Percentiles rank a stretch among this genome's conserved stretches.
phyloP scores from a whole-genome alignment of 2,113 vertebrate genomes.

The Tenrec ecaudatus region DNA sequence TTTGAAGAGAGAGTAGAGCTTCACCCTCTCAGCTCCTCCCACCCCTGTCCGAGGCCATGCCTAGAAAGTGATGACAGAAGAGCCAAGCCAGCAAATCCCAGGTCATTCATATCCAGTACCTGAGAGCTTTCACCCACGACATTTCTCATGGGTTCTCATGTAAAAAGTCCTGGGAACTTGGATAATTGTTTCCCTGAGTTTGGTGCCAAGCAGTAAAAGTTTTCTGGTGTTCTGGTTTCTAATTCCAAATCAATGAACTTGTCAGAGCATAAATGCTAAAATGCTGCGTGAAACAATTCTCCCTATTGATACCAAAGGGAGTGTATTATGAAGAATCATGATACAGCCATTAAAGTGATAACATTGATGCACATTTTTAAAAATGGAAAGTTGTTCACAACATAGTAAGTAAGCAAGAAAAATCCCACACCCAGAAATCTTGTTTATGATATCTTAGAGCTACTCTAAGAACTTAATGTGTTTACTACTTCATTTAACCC shows the following conservation, averaged over 20 bases:
- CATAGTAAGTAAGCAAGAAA: background rate
- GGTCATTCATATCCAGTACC: background rate
- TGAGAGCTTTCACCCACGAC: background rate
- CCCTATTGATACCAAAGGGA: too few relatives aligned
- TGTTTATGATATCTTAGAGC: background rate
- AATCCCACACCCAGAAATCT: background rate
- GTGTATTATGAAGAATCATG: background rate
- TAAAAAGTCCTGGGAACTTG: background rate
- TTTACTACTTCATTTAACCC: background rate
- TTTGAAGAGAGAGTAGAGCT: background rate
- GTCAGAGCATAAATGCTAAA: background rate
- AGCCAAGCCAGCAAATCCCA: too few relatives aligned
- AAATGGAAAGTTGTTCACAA: background rate
- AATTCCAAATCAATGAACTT: background rate
- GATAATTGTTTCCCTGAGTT: background rate
- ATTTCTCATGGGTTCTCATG: background rate
- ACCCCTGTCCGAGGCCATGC: background rate
- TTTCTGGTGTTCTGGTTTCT: background rate
- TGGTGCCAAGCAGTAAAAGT: background rate
- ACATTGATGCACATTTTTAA: background rate
- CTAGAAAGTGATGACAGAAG: background rate
- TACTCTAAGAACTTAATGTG: background rate
- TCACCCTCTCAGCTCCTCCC: too few relatives aligned
- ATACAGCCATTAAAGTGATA: too few relatives aligned
- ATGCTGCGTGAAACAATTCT: too few relatives aligned